Base-by-base conservation (phyloP, 1,140 invertebrate genomes). In the Drosophila grimshawi region DNA sequence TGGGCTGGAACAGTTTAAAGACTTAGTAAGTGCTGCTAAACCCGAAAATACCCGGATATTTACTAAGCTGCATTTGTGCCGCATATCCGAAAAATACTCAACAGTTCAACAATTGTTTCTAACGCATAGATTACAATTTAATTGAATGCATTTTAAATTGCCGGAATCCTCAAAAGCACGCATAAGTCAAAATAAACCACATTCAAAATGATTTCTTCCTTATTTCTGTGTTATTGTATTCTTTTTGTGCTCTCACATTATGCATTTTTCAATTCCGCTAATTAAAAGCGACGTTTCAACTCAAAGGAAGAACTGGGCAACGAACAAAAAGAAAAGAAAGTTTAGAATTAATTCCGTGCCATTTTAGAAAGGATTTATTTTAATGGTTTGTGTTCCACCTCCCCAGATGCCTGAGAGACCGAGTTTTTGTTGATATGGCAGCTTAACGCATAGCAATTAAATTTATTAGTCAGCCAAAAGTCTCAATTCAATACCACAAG, bases 1-100 rank as follows among this genome's bases (percentile, higher is more conserved):
- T 74, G 65, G 57, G 7, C 35, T 51, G 71, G 65, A 74, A 74
- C 71, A 69, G 65, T 74, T 74, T 69, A 74, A 74, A 74, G 71
- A 62, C 65, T 74, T 74, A 61, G 57, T 55, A 51, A 62, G 65
- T 74, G 65, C 65, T 55, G 57, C 51, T 62, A 74, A 57, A 30
- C 4, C 48, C 49, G 7, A 59, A 29, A 43, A 59, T 7, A 37
- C 33, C 29, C 8, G 19, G 19, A 19, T 19, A 19, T 19, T 19
- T 19, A 19, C 19, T 19, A 0, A 27, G 35, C 35, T 19, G 27
- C 8, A 4, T 55, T 45, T 35, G 35, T n/a, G 10, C 27, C 27
- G 30, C n/a, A 45, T 56, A 43, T n/a, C 39, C 11, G 30, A 30
- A 19, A 48, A 35, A 41, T 10, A 5, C 30, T 27, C 11, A 55